Base-by-base conservation (phyloP, 1,140 invertebrate genomes). In the Macrobrachium nipponense region DNA sequence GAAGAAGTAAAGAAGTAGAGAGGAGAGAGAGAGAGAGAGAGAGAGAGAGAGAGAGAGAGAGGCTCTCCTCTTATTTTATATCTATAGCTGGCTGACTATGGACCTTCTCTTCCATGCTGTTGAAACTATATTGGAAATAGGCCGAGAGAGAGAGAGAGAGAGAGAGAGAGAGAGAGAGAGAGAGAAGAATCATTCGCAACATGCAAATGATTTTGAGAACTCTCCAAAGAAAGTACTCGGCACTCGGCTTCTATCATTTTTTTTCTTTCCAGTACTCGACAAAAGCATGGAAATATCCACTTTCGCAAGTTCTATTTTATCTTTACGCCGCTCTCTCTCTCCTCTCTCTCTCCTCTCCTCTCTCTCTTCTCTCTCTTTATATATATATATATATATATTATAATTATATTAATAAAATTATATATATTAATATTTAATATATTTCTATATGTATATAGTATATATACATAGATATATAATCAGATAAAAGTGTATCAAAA, bases 81-180 rank as follows among this genome's bases (percentile, higher is more conserved):
- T n/a, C n/a, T n/a, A n/a, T n/a, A n/a, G n/a, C n/a, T n/a, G n/a
- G n/a, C n/a, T n/a, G n/a, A n/a, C n/a, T n/a, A n/a, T n/a, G n/a
- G n/a, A n/a, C n/a, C n/a, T n/a, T n/a, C n/a, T n/a, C n/a, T n/a
- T n/a, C n/a, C n/a, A n/a, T n/a, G n/a, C n/a, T n/a, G n/a, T n/a
- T n/a, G n/a, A n/a, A n/a, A n/a, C n/a, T n/a, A n/a, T n/a, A n/a
- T n/a, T n/a, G n/a, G n/a, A n/a, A n/a, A n/a, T n/a, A n/a, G n/a
- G n/a, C n/a, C n/a, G n/a, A 44, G 44, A 51, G 72, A 51, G 27
- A 44, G 77, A 27, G 20, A 62, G 60, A 61, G 58, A 36, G 10
- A 17, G 77, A 20, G n/a, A 61, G 58, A 62, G 44, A 20, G 75
- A 60, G 51, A 78, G n/a, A 59, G 75, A 59, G 73, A 70, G 61